Base-by-base conservation (phyloP, 2,113 vertebrate genomes). In the Dasyurus viverrinus region DNA sequence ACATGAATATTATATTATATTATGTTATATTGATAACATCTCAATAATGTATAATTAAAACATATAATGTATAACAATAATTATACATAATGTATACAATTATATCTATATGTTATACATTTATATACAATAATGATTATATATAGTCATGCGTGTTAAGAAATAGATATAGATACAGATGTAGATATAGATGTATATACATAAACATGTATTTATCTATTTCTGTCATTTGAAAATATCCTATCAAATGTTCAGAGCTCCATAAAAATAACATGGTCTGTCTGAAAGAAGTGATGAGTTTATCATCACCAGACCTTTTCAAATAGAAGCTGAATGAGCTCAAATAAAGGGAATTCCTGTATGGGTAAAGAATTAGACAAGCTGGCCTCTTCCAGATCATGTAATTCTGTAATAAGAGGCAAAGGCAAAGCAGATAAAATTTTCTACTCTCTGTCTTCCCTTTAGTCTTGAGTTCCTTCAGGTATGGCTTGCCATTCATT, bases 381-480 rank as follows among this genome's bases (percentile, higher is more conserved):
- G 19, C 23, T 23, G n/a, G 7, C n/a, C n/a, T 84, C 68, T 84
- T 42, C n/a, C 19, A 23, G 68, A 0, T 42, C 16, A 19, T 84
- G 68, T 42, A 19, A 84, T 84, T 84, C n/a, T 84, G 19, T 42
- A 76, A 76, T n/a, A 42, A 84, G 36, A n/a, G 60, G 27, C 12
- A 68, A 68, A 68, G 60, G 16, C 68, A n/a, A 42, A 84, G 36
- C 68, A 42, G 68, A 42, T 42, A 42, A 42, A 42, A 42, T 84
- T 84, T 76, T 19, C 60, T 19, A 19, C 24, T 94, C 14, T 25
- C 52, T 89, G 36, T 53, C 90, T 97, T 95, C 42, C 93, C 23
- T 95, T 91, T 3, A 96, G 42, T 16, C 6, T n/a, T 60, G 9
- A 52, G 95, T 92, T 95, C 22, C 36, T 94, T 96, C 55, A 76